Evolutionary conservation across 2,888 invertebrate genomes (phyloP).

Genomic region (Cloeon dipterum): DNA sequence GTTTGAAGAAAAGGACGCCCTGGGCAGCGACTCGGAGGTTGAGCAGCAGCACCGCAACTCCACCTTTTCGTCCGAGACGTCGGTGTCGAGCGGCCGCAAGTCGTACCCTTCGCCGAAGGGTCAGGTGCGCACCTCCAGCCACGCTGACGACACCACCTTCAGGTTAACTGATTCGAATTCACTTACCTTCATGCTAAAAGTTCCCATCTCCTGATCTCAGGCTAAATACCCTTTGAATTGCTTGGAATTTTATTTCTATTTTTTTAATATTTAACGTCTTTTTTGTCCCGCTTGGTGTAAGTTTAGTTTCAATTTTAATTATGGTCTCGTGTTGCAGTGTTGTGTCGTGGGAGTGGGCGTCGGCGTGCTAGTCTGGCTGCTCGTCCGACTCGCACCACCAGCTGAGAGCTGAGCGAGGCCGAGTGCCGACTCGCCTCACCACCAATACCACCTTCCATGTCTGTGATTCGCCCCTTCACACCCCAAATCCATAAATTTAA

Average conservation of each 20-base stretch:
- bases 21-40: constrained; percentile 57
- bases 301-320: too few species aligned
- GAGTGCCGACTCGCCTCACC: constrained; percentile 20
- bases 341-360: constrained; percentile 19
- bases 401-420: constrained; percentile 20
- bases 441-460: constrained; percentile 31
- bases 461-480: not conserved
- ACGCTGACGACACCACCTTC: constrained; percentile 68
- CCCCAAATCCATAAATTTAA: not conserved
- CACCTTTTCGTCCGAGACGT: constrained; percentile 56
- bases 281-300: too few species aligned
- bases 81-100: constrained; percentile 35
- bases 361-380: constrained; percentile 62
- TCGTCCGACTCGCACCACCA: constrained; percentile 41
- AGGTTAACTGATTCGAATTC: too few species aligned
- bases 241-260: too few species aligned
- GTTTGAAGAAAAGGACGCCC: constrained; percentile 61
- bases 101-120: constrained; percentile 45
- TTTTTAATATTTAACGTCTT: too few species aligned
- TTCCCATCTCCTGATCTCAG: too few species aligned
- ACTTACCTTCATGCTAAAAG: too few species aligned
- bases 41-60: constrained; percentile 33
- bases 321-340: constrained; percentile 2
- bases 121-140: constrained; percentile 55
- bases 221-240: too few species aligned